Percentiles rank a stretch among this genome's conserved stretches.
These are phyloP conservation scores for Conus canariensis DNA, from an alignment of 2,888 invertebrate species.

Conservation along the genomic window DNA sequence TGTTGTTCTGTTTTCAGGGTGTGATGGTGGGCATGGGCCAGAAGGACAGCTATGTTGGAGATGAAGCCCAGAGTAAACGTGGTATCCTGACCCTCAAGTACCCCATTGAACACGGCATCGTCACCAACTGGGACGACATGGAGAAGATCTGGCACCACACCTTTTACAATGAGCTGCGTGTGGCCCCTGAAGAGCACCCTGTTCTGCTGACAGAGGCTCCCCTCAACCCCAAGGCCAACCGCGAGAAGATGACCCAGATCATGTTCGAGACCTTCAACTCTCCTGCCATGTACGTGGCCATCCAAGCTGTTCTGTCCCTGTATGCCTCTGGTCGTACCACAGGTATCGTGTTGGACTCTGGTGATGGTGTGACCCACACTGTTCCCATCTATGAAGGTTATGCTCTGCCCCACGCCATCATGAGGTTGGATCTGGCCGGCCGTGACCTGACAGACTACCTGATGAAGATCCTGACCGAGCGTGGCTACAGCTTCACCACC, in stretches of 20 bases:
- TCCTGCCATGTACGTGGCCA: constrained; percentile 94
- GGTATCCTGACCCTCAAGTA: constrained; percentile 56
- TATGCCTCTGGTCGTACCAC: constrained; percentile 97
- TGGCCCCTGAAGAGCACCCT: constrained; percentile 93
- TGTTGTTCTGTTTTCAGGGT: constrained; percentile 41
- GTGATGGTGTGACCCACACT: constrained; percentile 96
- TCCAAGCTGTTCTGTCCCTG: constrained; percentile 94
- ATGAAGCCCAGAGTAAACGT: constrained; percentile 51
- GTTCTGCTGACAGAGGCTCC: constrained; percentile 90
- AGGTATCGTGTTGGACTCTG: constrained; percentile 95
- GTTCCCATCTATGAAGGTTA: constrained; percentile 84
- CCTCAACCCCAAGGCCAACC: constrained; percentile 95
- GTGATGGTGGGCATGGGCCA: constrained; percentile 51
- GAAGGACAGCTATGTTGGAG: constrained; percentile 51
- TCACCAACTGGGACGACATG: constrained; percentile 75
- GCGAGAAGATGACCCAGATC: constrained; percentile 92
- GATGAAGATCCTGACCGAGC: constrained; percentile 81
- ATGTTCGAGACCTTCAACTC: constrained; percentile 82
- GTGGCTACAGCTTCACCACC: constrained; percentile 75
- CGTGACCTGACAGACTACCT: constrained; percentile 70
- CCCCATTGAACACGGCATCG: constrained; percentile 73
- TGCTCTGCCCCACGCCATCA: constrained; percentile 68
- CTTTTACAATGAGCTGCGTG: constrained; percentile 86
- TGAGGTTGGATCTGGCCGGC: constrained; percentile 67
- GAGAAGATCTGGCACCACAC: constrained; percentile 79